These are phyloP conservation scores for Thaumatotibia leucotreta DNA, from an alignment of 1,140 invertebrate genomes.

Conservation along the genomic window DNA sequence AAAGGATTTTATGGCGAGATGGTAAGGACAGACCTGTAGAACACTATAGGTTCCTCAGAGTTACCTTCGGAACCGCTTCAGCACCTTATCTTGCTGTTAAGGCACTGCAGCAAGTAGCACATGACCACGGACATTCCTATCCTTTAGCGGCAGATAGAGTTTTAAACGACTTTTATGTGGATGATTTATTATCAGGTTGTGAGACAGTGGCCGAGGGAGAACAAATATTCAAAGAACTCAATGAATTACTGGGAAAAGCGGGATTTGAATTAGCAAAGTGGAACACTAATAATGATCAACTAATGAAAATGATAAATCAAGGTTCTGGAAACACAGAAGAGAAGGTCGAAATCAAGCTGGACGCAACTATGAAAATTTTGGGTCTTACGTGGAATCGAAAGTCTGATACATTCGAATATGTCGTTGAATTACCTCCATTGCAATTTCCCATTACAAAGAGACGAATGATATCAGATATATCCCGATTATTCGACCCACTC, in stretches of 20 bases:
- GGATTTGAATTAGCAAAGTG: conserved; percentile 20
- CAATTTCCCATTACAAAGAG: conserved; percentile 14
- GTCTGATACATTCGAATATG: neutral
- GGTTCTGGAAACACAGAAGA: neutral
- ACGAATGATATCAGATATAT: conserved; percentile 15
- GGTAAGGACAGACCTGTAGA: conserved; percentile 13
- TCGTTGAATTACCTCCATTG: neutral
- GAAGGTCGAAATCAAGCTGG: neutral
- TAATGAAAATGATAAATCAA: neutral
- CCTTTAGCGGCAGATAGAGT: conserved; percentile 9
- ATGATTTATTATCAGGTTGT: conserved; percentile 36
- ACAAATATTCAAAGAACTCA: neutral
- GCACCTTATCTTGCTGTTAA: conserved; percentile 25
- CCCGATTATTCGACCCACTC: conserved; percentile 43
- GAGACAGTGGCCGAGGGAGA: conserved; percentile 15
- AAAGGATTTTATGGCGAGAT: conserved; percentile 39
- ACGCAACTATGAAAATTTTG: conserved; percentile 14
- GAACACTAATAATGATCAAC: conserved; percentile 15
- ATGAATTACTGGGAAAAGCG: neutral
- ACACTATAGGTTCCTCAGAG: conserved; percentile 28
- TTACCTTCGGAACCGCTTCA: conserved; percentile 36
- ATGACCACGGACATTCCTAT: conserved; percentile 15
- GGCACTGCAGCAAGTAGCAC: conserved; percentile 36
- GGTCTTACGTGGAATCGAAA: conserved; percentile 9
- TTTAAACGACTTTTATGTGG: no score